Conservation (phyloP, 2,113 vertebrate species). For the Lynx canadensis region DNA sequence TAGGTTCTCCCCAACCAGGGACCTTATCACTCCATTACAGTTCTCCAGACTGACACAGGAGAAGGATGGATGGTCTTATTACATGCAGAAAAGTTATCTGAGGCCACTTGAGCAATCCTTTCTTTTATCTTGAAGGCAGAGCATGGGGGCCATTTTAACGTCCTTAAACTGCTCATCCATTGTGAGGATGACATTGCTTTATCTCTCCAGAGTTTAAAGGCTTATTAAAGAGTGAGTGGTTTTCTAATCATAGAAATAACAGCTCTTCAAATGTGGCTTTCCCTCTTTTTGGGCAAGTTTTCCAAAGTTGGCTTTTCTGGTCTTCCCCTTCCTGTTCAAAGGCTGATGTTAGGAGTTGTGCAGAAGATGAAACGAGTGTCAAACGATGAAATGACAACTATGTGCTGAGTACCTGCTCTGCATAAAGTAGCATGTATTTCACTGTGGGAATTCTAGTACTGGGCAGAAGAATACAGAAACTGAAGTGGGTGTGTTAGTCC, state of each 20-base stretch:
- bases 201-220: constrained; percentile 62
- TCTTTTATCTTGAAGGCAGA: constrained; percentile 72
- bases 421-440: background rate
- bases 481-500: background rate
- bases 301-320: background rate
- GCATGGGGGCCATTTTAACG: constrained; percentile 42
- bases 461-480: background rate
- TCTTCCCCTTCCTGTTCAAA: background rate
- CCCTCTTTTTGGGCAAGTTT: background rate
- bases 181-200: constrained; percentile 52
- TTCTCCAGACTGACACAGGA: constrained; percentile 48
- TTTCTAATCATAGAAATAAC: constrained; percentile 34
- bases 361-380: background rate
- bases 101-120: constrained; percentile 37
- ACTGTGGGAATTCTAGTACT: background rate
- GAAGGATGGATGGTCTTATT: constrained; percentile 38
- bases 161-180: constrained; percentile 65
- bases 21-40: background rate
- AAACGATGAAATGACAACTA: background rate
- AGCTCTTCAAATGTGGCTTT: background rate
- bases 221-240: constrained; percentile 59
- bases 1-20: constrained; percentile 13
- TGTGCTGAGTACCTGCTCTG: fast-evolving
- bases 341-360: background rate
- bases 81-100: constrained; percentile 53